These are phyloP conservation scores for Macaria liturata DNA, from an alignment of 2,888 invertebrate genomes.

Conservation along the genomic window DNA sequence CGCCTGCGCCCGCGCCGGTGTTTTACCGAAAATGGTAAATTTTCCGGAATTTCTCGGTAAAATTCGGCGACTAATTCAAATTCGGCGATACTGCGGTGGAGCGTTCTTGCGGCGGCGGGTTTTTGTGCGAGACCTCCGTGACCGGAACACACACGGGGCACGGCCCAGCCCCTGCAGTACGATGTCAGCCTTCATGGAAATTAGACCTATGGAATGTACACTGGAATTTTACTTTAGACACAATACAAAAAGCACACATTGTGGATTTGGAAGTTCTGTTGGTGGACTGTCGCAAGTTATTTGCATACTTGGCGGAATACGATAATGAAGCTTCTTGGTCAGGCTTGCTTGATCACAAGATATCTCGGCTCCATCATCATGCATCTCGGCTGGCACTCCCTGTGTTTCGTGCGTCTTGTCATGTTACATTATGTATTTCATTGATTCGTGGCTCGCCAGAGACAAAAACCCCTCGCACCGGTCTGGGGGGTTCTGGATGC, in stretches of 20 bases:
- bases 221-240: no score
- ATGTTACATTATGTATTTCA: constrained; percentile 10
- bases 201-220: no score
- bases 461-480: not conserved
- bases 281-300: no score
- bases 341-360: no score
- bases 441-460: constrained; percentile 2
- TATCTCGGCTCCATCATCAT: no score
- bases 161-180: no score
- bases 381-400: no score
- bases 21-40: constrained; percentile 40
- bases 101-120: constrained; percentile 39
- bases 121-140: constrained; percentile 41
- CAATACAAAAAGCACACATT: no score
- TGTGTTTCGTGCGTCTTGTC: not conserved
- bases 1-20: constrained; percentile 5
- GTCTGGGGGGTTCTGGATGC: constrained; percentile 3
- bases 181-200: no score
- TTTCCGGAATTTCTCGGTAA: constrained; percentile 41
- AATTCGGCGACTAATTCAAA: constrained; percentile 33
- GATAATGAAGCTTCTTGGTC: no score
- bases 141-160: constrained; percentile 35
- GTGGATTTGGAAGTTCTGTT: no score
- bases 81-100: constrained; percentile 32
- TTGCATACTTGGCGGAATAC: no score